A percentile compares a stretch with the other conserved stretches of the same genome.
Evolutionary conservation across 1,140 invertebrate genomes (phyloP).

Genomic region (Lordiphosa stackelbergi): DNA sequence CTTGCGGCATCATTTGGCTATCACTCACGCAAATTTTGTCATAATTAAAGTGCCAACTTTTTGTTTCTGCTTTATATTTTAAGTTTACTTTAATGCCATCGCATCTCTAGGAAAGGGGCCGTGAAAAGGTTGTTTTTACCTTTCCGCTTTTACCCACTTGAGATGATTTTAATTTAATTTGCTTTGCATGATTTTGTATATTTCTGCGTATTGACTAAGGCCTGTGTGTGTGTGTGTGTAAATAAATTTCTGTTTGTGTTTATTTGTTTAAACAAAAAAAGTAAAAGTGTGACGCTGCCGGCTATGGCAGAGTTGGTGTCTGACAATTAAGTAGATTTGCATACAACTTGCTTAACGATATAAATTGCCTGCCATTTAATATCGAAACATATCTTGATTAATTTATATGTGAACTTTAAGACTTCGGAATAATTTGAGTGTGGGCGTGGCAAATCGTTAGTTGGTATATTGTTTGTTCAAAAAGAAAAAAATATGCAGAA

Average conservation of each 20-base stretch:
- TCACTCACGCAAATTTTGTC: constrained; percentile 62
- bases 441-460: no score
- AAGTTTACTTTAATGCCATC: constrained; percentile 5
- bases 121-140: constrained; percentile 47
- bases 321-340: constrained; percentile 10
- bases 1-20: constrained; percentile 63
- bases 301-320: constrained; percentile 6
- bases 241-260: constrained; percentile 2
- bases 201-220: constrained; percentile 17
- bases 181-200: constrained; percentile 35
- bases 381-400: background rate
- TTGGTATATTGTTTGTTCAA: no score
- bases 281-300: constrained; percentile 3
- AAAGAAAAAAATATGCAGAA: no score
- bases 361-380: constrained; percentile 8
- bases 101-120: constrained; percentile 25
- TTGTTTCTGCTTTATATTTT: constrained; percentile 1
- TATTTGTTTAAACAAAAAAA: constrained; percentile 5
- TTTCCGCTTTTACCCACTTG: constrained; percentile 48
- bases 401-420: no score
- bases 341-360: constrained; percentile 31
- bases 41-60: constrained; percentile 51
- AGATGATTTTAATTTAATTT: constrained; percentile 49
- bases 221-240: no score
- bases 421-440: no score